These are phyloP conservation scores for Hypotaenidia okinawae DNA, from an alignment of 2,797 vertebrate species.

Conservation along the genomic window DNA sequence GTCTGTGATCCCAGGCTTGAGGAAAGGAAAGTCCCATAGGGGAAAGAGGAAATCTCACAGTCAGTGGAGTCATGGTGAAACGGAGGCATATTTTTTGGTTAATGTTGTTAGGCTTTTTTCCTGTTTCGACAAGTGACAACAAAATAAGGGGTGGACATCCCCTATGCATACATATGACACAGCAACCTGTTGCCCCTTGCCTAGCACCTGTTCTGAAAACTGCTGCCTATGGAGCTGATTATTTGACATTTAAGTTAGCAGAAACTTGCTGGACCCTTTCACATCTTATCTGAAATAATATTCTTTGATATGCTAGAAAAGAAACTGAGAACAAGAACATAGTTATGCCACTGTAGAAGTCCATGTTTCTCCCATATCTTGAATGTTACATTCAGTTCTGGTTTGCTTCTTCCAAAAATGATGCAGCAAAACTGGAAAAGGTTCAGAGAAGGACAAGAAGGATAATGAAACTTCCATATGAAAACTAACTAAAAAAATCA, in stretches of 20 bases:
- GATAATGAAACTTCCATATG: neutral
- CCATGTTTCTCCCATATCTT: neutral
- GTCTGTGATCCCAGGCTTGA: neutral
- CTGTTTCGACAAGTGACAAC: neutral
- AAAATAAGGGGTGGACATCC: neutral
- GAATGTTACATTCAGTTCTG: neutral
- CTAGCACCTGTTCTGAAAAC: neutral
- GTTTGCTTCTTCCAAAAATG: conserved; percentile 26
- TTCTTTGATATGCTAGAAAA: neutral
- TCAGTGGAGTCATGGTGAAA: neutral
- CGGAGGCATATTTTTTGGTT: neutral
- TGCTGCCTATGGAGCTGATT: neutral
- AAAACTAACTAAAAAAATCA: neutral
- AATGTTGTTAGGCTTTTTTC: neutral
- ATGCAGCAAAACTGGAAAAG: neutral
- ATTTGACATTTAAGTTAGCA: neutral
- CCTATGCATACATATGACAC: neutral
- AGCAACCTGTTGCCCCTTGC: neutral
- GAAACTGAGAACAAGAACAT: neutral
- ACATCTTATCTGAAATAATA: neutral
- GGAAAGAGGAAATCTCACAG: neutral
- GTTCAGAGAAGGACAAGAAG: conserved; percentile 4
- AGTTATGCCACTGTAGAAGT: neutral
- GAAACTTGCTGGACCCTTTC: conserved; percentile 9
- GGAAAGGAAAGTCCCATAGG: neutral